phyloP scores from a whole-genome alignment of 2,797 vertebrate genomes.

The Nyctibius grandis region DNA sequence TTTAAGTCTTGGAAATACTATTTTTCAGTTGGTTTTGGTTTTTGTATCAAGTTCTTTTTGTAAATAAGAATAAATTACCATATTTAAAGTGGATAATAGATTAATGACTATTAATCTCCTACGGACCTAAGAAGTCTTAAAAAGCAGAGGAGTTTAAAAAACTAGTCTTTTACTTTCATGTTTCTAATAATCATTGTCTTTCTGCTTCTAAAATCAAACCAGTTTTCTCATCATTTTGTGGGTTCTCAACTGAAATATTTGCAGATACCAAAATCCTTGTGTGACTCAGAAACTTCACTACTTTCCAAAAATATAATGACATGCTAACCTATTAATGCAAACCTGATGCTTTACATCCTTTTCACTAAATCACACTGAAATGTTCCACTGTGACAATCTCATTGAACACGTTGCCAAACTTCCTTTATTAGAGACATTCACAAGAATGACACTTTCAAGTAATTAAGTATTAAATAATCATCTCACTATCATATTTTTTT shows the following conservation, averaged over 20 bases:
- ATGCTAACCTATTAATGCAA: conserved; percentile 12
- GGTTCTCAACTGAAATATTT: not conserved
- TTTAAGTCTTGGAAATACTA: not conserved
- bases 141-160: not conserved
- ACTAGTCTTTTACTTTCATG: not conserved
- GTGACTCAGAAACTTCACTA: conserved; percentile 25
- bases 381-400: not conserved
- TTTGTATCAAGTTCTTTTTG: not conserved
- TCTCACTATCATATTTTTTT: not conserved
- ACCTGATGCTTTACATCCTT: not conserved
- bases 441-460: not conserved
- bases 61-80: not conserved
- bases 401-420: not conserved
- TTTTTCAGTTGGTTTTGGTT: not conserved
- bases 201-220: not conserved
- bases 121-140: not conserved
- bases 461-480: not conserved
- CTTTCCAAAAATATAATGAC: not conserved
- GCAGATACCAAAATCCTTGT: not conserved
- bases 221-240: not conserved
- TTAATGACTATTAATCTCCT: not conserved
- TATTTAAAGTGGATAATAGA: not conserved
- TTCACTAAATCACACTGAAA: not conserved
- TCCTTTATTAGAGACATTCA: not conserved
- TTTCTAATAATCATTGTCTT: not conserved